phyloP scores from a whole-genome alignment of 2,888 invertebrate genomes.

The Eurois occulta region DNA sequence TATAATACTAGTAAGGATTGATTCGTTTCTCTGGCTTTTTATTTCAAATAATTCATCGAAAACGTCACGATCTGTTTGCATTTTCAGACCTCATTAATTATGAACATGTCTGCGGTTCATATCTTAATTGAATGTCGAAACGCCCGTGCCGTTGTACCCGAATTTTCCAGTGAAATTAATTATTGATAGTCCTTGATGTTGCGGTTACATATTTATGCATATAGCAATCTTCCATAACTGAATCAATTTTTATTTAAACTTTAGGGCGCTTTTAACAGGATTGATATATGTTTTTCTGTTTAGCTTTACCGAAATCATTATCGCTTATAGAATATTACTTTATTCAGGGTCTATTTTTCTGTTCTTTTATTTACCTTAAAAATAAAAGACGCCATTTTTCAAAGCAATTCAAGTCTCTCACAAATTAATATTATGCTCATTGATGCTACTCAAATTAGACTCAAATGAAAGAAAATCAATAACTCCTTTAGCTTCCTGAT shows the following conservation, averaged over 20 bases:
- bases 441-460: not conserved
- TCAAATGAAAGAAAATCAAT: slow-evolving; percentile 17
- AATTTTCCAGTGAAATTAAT: slow-evolving; percentile 30
- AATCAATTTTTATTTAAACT: not conserved
- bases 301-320: not conserved
- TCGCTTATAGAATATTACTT: not conserved
- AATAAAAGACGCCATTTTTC: not conserved
- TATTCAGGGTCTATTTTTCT: not conserved
- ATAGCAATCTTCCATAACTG: no score
- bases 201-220: not conserved
- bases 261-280: not conserved
- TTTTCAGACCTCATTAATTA: slow-evolving; percentile 38
- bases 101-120: slow-evolving; percentile 25
- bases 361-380: not conserved
- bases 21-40: not conserved
- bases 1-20: not conserved
- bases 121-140: slow-evolving; percentile 49
- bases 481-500: slow-evolving; percentile 9
- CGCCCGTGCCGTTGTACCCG: not conserved
- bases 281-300: not conserved
- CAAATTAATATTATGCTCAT: not conserved
- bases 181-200: slow-evolving; percentile 9
- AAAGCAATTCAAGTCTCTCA: not conserved
- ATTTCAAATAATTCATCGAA: not conserved
- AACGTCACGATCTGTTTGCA: slow-evolving; percentile 12